Percentiles rank a stretch among this genome's conserved stretches.
phyloP scores from a whole-genome alignment of 2,113 vertebrate genomes.

The Eidolon helvum region DNA sequence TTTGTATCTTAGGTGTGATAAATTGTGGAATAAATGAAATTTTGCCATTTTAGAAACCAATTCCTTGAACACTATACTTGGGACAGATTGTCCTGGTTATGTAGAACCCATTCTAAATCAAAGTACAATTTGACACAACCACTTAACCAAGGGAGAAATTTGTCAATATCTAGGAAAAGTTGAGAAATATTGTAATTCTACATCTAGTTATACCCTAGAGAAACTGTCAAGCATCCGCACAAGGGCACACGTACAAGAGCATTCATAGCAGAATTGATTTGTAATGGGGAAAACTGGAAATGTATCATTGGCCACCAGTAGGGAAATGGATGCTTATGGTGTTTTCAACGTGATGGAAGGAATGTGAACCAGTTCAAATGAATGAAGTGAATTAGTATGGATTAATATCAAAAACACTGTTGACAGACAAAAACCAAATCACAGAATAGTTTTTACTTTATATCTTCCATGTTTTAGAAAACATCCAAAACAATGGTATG shows the following conservation, averaged over 20 bases:
- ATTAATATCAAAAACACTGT: neutral
- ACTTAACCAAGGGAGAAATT: neutral
- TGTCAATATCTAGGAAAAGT: constrained; percentile 8
- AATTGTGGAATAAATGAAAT: neutral
- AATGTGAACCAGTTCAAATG: neutral
- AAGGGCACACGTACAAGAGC: neutral
- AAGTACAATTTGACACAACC: neutral
- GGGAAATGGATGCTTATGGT: neutral
- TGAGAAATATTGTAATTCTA: neutral
- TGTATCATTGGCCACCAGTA: neutral
- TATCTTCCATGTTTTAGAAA: neutral
- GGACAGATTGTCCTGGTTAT: neutral
- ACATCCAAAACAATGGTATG: neutral
- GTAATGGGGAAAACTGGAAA: neutral
- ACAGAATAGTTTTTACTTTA: neutral
- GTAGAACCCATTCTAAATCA: neutral
- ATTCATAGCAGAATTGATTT: constrained; percentile 16
- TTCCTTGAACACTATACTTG: neutral
- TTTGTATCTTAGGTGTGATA: neutral
- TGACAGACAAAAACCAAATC: neutral
- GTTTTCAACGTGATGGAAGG: neutral
- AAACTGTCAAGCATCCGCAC: neutral
- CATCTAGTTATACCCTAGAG: neutral
- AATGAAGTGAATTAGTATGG: neutral
- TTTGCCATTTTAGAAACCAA: neutral